A percentile compares a stretch with the other conserved stretches of the same genome.
phyloP scores from a whole-genome alignment of 2,888 invertebrate species.

The Drosophila dives region DNA sequence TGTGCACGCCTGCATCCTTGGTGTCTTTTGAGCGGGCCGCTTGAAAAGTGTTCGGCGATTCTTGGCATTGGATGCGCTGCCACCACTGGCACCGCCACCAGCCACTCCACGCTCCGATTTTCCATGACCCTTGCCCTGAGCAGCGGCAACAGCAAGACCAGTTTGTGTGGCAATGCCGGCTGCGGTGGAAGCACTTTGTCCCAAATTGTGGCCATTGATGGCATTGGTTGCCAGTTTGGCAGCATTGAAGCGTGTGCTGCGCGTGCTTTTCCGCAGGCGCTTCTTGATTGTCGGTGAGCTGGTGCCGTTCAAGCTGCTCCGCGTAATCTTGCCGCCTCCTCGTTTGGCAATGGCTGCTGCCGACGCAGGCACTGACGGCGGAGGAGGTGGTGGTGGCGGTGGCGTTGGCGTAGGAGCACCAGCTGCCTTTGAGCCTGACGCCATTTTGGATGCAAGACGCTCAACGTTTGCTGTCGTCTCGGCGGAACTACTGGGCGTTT shows the following conservation, averaged over 20 bases:
- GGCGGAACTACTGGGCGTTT: background rate
- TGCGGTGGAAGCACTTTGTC: conserved; percentile 2
- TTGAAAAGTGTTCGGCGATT: conserved; percentile 92
- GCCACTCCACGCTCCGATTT: conserved; percentile 35
- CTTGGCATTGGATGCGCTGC: conserved; percentile 85
- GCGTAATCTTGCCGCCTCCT: conserved; percentile 46
- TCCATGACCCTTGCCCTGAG: conserved; percentile 36
- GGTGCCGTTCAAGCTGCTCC: conserved; percentile 60
- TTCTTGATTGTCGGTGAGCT: conserved; percentile 66
- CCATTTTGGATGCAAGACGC: conserved; percentile 8
- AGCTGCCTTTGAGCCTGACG: background rate
- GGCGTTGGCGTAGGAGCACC: background rate
- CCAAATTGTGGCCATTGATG: conserved; percentile 33
- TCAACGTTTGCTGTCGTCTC: conserved; percentile 2
- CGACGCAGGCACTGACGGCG: background rate
- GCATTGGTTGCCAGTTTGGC: conserved; percentile 4
- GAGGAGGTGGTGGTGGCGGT: background rate
- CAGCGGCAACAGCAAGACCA: background rate
- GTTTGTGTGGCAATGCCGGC: conserved; percentile 2
- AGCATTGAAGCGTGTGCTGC: conserved; percentile 67
- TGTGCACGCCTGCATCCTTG: conserved; percentile 91
- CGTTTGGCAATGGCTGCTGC: conserved; percentile 13
- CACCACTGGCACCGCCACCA: conserved; percentile 25
- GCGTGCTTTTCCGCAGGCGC: conserved; percentile 65
- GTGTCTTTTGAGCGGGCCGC: conserved; percentile 92